Percentiles rank a stretch among this genome's conserved stretches.
Evolutionary conservation across 2,113 vertebrate species (phyloP).

Genomic region (Danionella cerebrum): DNA sequence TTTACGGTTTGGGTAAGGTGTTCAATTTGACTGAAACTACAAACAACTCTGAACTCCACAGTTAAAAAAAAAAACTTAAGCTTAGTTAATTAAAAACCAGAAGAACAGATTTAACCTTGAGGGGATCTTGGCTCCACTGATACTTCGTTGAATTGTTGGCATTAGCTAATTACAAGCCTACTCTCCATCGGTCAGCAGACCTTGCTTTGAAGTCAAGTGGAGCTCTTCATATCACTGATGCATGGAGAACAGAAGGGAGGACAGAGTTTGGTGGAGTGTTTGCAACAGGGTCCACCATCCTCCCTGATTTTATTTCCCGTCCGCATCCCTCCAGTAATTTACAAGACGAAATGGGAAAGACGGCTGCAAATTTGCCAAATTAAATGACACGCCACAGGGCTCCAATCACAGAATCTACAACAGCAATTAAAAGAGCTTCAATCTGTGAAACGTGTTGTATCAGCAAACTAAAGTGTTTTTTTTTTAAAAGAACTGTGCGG

Average conservation of each 20-base stretch:
- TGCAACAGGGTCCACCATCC: not conserved
- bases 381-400: constrained; percentile 42
- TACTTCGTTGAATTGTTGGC: constrained; percentile 2
- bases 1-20: not conserved
- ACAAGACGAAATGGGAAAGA: constrained; percentile 35
- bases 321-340: constrained; percentile 36
- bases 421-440: constrained; percentile 56
- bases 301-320: constrained; percentile 2
- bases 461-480: not conserved
- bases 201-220: constrained; percentile 2
- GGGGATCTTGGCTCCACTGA: constrained; percentile 6
- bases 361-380: constrained; percentile 37
- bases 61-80: not conserved
- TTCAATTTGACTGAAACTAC: not conserved
- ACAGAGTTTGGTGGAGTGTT: not conserved
- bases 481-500: not conserved
- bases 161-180: constrained; percentile 22
- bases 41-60: not conserved
- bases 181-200: not conserved
- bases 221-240: not conserved
- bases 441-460: constrained; percentile 51
- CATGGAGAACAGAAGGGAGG: not conserved
- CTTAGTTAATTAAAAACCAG: constrained; percentile 13
- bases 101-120: constrained; percentile 4
- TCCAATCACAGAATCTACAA: constrained; percentile 44